phyloP scores from a whole-genome alignment of 2,888 invertebrate species.

The Drosophila mayaguana region DNA sequence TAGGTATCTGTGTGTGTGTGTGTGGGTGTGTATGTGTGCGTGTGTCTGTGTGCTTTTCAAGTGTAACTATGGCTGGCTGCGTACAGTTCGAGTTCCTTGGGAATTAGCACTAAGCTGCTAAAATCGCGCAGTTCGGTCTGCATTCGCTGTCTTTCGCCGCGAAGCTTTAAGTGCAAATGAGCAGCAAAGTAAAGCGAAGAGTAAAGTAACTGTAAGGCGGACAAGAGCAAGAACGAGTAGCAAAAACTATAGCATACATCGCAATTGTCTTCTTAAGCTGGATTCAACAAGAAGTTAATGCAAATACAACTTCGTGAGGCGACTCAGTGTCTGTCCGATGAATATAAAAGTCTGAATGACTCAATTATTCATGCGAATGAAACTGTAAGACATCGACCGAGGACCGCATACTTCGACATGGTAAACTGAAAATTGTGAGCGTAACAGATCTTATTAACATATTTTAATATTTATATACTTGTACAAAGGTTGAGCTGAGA shows the following conservation, averaged over 20 bases:
- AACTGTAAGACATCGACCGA: background rate
- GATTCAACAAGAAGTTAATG: conserved; percentile 67
- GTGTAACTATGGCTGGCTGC: conserved; percentile 32
- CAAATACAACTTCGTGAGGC: conserved; percentile 38
- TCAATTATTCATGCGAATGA: conserved; percentile 34
- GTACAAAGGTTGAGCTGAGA: too few species aligned
- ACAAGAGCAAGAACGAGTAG: background rate
- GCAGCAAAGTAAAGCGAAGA: conserved; percentile 23
- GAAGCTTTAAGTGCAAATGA: conserved; percentile 52
- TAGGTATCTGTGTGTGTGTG: background rate
- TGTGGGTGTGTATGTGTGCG: background rate
- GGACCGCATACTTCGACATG: background rate
- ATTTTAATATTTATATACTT: background rate
- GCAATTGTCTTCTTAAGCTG: conserved; percentile 57
- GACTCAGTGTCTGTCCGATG: background rate
- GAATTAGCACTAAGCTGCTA: conserved; percentile 75
- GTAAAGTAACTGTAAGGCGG: background rate
- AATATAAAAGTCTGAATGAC: background rate
- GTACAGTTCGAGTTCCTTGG: conserved; percentile 54
- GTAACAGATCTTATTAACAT: background rate
- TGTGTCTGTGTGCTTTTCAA: conserved; percentile 10
- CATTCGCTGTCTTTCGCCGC: conserved; percentile 17
- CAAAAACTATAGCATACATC: conserved; percentile 32
- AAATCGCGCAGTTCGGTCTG: conserved; percentile 28
- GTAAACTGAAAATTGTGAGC: background rate